Base-by-base conservation (phyloP, 92 coral and sea anemone genomes). In the Parazoanthus darwini region DNA sequence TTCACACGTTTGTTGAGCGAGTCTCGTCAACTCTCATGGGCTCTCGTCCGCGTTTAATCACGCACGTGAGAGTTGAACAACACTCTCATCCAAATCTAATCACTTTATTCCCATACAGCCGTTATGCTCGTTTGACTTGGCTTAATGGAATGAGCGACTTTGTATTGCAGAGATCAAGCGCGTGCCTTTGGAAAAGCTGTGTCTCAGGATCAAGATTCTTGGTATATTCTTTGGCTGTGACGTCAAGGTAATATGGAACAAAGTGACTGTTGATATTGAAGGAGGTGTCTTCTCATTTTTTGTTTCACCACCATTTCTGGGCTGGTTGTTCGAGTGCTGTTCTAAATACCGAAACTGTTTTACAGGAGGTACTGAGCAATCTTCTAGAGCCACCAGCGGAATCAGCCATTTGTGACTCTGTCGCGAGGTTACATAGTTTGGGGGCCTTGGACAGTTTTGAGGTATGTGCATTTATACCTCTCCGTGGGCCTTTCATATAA, bases 141-240 rank as follows among this genome's bases (percentile, higher is more conserved):
- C 22, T 11, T 3, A 63, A 22, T 63, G 5, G 25, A 63, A 63
- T 20, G 25, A 63, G 22, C 25, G 26, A 63, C 25, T 29, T 35
- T 82, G 87, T 48, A 42, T 82, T 83, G 23, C 88, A 95, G 98
- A 95, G 71, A 95, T 95, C 88, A 92, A 93, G 82, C 98, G 98
- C 36, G 94, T 95, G 75, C 98, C 98, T 29, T 73, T 95, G 74
- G 98, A 95, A 77, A 95, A 95, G 85, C 93, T 95, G 58, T 95
- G 98, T 76, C 93, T 95, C 26, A 88, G 98, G 74, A 95, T 95
- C 70, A 95, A 95, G 74, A 92, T 95, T n/a, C 86, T 95, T 89
- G 90, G 90, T n/a, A 88, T 95, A 79, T 95, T 95, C 91, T 86
- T 88, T 76, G 98, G 98, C 38, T 92, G 91, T 66, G 96, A 92